Conservation (phyloP, 1,140 invertebrate species). For the Euwallacea fornicatus region DNA sequence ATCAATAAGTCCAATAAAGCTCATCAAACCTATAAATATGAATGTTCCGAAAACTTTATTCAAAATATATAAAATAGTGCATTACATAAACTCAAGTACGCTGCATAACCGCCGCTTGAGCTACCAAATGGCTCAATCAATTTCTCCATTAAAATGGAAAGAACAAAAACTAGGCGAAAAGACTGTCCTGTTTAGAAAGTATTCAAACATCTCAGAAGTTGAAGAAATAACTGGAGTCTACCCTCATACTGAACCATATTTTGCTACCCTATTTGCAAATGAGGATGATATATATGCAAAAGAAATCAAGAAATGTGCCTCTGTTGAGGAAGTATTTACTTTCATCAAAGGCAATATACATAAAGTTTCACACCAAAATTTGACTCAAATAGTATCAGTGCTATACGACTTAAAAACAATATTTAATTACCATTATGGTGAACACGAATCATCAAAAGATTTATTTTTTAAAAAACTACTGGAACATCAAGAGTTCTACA, state of each 20-base stretch:
- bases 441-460: constrained; percentile 19
- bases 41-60: no score
- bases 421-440: constrained; percentile 39
- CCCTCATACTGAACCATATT: constrained; percentile 22
- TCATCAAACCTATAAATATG: no score
- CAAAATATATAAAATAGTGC: no score
- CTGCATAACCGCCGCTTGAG: no score
- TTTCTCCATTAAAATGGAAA: no score
- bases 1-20: no score
- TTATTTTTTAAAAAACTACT: constrained; percentile 40
- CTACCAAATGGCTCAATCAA: no score
- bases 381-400: constrained; percentile 45
- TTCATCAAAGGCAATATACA: constrained; percentile 41
- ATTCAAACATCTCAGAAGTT: not conserved
- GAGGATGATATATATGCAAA: constrained; percentile 39
- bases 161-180: no score
- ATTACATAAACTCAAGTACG: no score
- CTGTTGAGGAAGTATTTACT: constrained; percentile 45
- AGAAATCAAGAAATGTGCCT: constrained; percentile 42
- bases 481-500: constrained; percentile 39
- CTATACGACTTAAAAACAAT: constrained; percentile 47
- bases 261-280: constrained; percentile 41
- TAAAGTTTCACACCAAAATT: constrained; percentile 38
- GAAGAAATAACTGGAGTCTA: constrained; percentile 29
- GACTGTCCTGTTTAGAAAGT: no score